Evolutionary conservation across 1,140 invertebrate genomes (phyloP).

Genomic region (Sycophila sp.): DNA sequence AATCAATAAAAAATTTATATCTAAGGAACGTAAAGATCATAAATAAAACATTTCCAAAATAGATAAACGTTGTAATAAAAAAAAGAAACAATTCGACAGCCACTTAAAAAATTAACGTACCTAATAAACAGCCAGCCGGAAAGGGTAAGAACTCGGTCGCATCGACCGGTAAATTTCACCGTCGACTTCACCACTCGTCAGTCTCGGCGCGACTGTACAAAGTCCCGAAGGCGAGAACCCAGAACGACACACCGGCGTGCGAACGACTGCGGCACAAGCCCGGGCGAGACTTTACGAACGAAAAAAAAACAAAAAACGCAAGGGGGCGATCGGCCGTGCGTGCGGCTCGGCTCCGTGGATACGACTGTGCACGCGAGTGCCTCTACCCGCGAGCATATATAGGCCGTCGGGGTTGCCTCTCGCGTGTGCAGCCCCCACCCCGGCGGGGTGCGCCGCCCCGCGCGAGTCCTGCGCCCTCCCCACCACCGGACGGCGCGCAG

Average conservation of each 20-base stretch:
- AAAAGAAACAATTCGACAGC: too few species aligned
- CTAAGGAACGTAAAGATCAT: too few species aligned
- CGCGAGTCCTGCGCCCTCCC: neutral
- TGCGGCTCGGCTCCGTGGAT: constrained; percentile 38
- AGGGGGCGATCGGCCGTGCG: neutral
- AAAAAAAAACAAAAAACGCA: neutral
- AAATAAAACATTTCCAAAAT: too few species aligned
- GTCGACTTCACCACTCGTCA: neutral
- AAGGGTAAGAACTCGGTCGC: too few species aligned
- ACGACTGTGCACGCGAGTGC: constrained; percentile 58
- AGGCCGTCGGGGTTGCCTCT: constrained; percentile 51
- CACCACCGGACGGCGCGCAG: neutral
- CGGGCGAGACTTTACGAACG: neutral
- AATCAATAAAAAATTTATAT: too few species aligned
- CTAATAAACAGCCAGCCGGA: too few species aligned
- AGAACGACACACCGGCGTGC: neutral
- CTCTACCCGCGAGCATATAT: constrained; percentile 58
- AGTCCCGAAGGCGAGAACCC: too few species aligned
- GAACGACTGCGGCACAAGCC: neutral
- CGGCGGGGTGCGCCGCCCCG: too few species aligned
- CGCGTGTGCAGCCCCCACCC: constrained; percentile 45
- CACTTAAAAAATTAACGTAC: too few species aligned
- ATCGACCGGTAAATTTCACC: neutral
- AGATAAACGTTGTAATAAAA: too few species aligned
- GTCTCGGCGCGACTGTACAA: neutral